Conservation (phyloP, 2,797 vertebrate species). For the Naso thynnoides region DNA sequence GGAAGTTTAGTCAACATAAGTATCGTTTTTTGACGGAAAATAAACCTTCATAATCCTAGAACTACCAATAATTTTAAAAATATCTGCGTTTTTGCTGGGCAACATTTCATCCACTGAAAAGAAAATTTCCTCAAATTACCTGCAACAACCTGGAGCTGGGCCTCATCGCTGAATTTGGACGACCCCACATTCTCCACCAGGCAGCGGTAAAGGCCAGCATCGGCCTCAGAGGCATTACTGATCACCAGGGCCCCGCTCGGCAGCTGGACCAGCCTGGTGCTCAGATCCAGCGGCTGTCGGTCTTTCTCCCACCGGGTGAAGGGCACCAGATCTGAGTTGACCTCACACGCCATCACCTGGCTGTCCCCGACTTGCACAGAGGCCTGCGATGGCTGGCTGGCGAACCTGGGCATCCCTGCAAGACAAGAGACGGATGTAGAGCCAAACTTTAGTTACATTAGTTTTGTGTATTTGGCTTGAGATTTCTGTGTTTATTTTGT, state of each 20-base stretch:
- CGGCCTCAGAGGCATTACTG: conserved; percentile 88
- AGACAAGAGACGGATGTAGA: conserved; percentile 20
- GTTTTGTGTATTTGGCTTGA: too few species aligned
- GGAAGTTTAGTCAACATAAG: background rate
- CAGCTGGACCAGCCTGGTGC: conserved; percentile 83
- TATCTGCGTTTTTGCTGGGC: background rate
- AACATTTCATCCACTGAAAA: background rate
- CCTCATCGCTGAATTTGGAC: conserved; percentile 93
- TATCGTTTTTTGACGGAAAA: background rate
- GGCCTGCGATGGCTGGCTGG: conserved; percentile 87
- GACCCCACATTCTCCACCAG: conserved; percentile 88
- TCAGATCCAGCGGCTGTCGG: conserved; percentile 81
- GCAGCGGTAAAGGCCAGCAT: conserved; percentile 92
- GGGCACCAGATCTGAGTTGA: conserved; percentile 88
- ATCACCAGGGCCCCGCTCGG: conserved; percentile 90
- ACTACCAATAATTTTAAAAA: background rate
- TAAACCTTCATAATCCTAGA: background rate
- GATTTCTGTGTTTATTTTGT: too few species aligned
- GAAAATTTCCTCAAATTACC: conserved; percentile 79
- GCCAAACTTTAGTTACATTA: too few species aligned
- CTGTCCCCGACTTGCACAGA: conserved; percentile 84
- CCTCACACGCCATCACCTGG: conserved; percentile 90
- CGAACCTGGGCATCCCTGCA: conserved; percentile 91
- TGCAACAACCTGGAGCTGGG: conserved; percentile 88
- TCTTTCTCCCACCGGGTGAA: conserved; percentile 93